Conservation (phyloP, 2,113 vertebrate species). For the Seriola aureovittata region DNA sequence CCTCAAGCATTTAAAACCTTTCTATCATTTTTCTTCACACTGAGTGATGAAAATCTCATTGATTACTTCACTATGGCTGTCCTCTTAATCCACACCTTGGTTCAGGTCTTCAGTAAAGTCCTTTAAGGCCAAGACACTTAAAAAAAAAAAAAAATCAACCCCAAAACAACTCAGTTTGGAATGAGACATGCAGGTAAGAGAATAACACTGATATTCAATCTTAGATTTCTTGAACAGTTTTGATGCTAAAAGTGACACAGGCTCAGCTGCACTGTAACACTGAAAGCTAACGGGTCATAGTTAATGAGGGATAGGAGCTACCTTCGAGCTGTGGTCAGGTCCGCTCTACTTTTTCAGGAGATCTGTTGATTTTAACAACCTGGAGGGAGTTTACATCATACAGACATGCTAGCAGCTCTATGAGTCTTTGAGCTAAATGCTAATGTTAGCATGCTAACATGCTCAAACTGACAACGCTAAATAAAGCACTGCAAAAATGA, state of each 20-base stretch:
- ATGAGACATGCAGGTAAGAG: not conserved
- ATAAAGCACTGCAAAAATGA: too few relatives aligned
- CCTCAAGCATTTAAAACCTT: not conserved
- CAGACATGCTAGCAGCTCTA: too few relatives aligned
- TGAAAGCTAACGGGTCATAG: too few relatives aligned
- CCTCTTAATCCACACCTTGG: not conserved
- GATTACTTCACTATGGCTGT: not conserved
- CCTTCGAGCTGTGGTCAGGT: not conserved
- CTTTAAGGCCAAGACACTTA: not conserved
- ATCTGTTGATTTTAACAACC: too few relatives aligned
- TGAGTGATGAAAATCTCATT: conserved; percentile 1
- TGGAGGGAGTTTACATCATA: too few relatives aligned
- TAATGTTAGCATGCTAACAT: not conserved
- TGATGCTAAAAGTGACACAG: not conserved
- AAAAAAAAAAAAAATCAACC: conserved; percentile 9
- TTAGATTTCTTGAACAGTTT: not conserved
- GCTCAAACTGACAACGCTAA: not conserved
- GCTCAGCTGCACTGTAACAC: too few relatives aligned
- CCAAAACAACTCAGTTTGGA: not conserved
- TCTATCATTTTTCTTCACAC: not conserved
- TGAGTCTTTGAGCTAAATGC: not conserved
- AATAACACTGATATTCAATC: not conserved
- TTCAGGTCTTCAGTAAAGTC: conserved; percentile 2
- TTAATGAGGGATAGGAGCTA: not conserved
- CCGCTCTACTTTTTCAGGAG: too few relatives aligned